Evolutionary conservation across 1,140 invertebrate genomes (phyloP), one percentile per base, ranked within the genome.

Genomic region (Rhopalosiphum maidis): DNA sequence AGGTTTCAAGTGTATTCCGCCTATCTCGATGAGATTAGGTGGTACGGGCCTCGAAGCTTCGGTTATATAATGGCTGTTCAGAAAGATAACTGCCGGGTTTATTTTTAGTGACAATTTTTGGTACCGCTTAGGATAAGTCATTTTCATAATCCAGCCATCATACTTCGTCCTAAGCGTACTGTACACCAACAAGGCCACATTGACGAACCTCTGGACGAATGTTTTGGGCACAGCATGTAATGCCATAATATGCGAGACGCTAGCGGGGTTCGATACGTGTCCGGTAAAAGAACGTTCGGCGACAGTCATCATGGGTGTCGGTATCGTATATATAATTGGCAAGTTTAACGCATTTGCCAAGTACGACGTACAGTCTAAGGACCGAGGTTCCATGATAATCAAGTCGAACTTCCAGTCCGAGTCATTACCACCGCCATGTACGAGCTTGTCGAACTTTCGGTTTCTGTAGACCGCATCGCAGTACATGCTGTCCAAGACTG

Each of bases 1-100:
- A 1, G 95, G 94, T 21, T 94, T 94, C 35, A 94, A 37, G 23
- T 90, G 93, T 18, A 93, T 90, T 4, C 93, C 93, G 0, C 93
- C 93, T 4, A 93, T 11, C 15, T 90, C 30, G 6, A 93, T 41
- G n/a, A 68, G 5, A 35, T 90, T 90, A 3, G 88, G 43, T 2
- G 48, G 8, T 4, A 93, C 21, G 0, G 93, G 93, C 37, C 48
- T 93, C 8, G 93, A n/a, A 5, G 93, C 35, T 43, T 91, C 90
- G 41, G 41, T 77, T 2, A 46, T 9, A 25, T 77, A 22, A 87
- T 91, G 41, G 23, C 2, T 51, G 77, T 92, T 94, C 8, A 25
- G 30, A 41, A 92, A 94, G 6, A 86, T 86, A 2, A 91, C 8
- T 1, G 93, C 54, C 23, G 90, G 90, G 2, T 41, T 30, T 25